Evolutionary conservation across 2,113 vertebrate genomes (phyloP).

Genomic region (Psittacula cyanocephala): DNA sequence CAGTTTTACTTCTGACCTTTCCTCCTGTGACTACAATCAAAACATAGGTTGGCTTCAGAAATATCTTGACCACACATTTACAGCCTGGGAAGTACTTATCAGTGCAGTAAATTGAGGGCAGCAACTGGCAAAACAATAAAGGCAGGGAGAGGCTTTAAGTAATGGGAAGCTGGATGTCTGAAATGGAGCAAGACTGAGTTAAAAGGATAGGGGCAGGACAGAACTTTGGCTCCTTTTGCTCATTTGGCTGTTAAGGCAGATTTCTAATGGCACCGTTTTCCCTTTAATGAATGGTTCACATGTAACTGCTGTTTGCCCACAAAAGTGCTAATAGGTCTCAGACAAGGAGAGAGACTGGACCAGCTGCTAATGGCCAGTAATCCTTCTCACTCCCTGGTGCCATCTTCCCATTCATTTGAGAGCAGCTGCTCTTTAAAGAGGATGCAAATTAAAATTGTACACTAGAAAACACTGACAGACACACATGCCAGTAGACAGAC

Average conservation of each 20-base stretch:
- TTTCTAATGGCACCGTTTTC: not conserved
- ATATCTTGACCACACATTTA: not conserved
- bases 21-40: not conserved
- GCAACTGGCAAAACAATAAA: conserved; percentile 53
- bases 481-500: not conserved
- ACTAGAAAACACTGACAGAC: not conserved
- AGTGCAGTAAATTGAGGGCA: conserved; percentile 25
- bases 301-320: conserved; percentile 1
- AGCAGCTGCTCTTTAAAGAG: not conserved
- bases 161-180: conserved; percentile 20
- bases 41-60: not conserved
- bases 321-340: not conserved
- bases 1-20: not conserved
- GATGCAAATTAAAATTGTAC: not conserved
- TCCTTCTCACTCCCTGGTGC: not conserved
- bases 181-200: conserved; percentile 13
- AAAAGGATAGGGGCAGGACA: not conserved
- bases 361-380: not conserved
- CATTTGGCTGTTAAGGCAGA: not conserved
- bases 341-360: not conserved
- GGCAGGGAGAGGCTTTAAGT: conserved; percentile 42
- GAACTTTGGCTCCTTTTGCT: not conserved
- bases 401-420: not conserved
- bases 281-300: conserved; percentile 35
- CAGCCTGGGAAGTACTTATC: conserved; percentile 46